Percentiles rank a stretch among this genome's conserved stretches.
Conservation (phyloP, 2,797 vertebrate species). For the Chelidonichthys spinosus region DNA sequence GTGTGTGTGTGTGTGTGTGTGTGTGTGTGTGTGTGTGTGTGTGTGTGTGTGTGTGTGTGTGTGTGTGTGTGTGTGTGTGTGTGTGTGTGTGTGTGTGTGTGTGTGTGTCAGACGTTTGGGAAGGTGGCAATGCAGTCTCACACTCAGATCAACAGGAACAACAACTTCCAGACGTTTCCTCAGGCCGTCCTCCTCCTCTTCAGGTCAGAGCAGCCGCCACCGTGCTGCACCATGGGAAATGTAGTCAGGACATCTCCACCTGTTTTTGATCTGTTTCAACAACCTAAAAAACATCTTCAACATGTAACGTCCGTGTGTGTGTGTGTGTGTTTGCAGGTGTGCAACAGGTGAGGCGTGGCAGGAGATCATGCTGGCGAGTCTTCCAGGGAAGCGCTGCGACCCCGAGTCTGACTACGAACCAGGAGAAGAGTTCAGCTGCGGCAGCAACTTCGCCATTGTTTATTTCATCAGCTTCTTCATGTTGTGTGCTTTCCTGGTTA, state of each 20-base stretch:
- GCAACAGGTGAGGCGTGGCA: constrained; percentile 99
- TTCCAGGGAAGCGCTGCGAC: constrained; percentile 94
- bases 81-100: constrained; percentile 28
- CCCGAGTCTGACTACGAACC: constrained; percentile 92
- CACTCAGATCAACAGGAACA: constrained; percentile 97
- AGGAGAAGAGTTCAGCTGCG: constrained; percentile 94
- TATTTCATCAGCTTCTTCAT: constrained; percentile 99
- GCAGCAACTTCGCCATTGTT: constrained; percentile 95
- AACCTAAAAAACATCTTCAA: neutral
- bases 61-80: constrained; percentile 12
- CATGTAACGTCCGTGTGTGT: neutral
- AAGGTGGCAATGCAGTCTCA: constrained; percentile 95
- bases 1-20: constrained; percentile 12
- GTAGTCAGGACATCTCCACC: neutral
- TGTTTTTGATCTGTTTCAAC: neutral
- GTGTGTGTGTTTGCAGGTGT: constrained; percentile 85
- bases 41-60: no score
- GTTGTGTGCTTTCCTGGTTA: constrained; percentile 97
- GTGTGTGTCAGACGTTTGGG: constrained; percentile 89
- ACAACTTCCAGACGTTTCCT: constrained; percentile 99
- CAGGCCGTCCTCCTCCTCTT: constrained; percentile 96
- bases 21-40: constrained; percentile 15
- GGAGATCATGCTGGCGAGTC: constrained; percentile 96
- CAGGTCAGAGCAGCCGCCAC: constrained; percentile 85
- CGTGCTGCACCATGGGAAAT: neutral